A percentile compares a stretch with the other conserved stretches of the same genome.
phyloP scores from a whole-genome alignment of 2,797 vertebrate genomes.

The Acanthis flammea region DNA sequence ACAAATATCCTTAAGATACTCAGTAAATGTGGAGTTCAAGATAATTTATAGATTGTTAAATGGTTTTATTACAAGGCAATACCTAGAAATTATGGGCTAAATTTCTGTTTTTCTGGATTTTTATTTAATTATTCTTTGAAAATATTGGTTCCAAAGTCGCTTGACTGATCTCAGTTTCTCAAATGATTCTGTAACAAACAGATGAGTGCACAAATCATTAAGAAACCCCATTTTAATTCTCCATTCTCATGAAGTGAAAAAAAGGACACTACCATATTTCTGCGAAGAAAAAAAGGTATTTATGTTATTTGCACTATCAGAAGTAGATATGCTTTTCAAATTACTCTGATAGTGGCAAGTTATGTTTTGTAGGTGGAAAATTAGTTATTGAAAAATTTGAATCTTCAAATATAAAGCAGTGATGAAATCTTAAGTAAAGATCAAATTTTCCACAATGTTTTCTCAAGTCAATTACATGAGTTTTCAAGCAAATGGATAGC shows the following conservation, averaged over 20 bases:
- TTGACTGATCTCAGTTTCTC: neutral
- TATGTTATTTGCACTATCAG: neutral
- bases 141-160: neutral
- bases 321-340: neutral
- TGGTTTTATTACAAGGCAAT: neutral
- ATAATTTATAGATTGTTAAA: neutral
- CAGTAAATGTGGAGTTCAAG: neutral
- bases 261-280: neutral
- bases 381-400: neutral
- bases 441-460: neutral
- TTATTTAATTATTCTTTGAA: neutral
- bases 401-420: neutral
- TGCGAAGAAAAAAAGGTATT: neutral
- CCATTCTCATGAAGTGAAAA: neutral
- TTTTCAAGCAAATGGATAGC: neutral
- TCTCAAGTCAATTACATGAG: neutral
- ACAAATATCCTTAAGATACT: neutral
- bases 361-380: neutral
- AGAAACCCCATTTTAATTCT: neutral
- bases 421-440: neutral
- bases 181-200: neutral
- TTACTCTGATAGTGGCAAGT: neutral
- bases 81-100: neutral
- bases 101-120: neutral
- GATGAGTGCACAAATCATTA: neutral